A percentile compares a stretch with the other conserved stretches of the same genome.
Conservation (phyloP, 2,888 invertebrate species). For the Tenthredo notha region DNA sequence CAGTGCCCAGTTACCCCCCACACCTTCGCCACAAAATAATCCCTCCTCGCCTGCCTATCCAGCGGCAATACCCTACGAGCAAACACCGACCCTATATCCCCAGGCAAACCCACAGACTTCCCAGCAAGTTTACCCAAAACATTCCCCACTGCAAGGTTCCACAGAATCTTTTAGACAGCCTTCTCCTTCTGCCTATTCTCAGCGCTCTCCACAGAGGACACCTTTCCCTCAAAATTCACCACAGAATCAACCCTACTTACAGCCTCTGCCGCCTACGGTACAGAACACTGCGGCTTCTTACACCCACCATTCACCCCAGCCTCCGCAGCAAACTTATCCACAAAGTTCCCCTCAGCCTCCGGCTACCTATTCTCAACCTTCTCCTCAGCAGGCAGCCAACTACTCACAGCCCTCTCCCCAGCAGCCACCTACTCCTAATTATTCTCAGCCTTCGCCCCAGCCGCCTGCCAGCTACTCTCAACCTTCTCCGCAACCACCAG, state of each 20-base stretch:
- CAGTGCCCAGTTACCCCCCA: constrained; percentile 87
- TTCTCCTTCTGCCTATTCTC: constrained; percentile 65
- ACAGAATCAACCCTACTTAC: constrained; percentile 62
- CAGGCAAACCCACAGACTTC: constrained; percentile 66
- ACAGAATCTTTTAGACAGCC: constrained; percentile 65
- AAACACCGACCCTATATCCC: constrained; percentile 69
- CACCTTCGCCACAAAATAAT: constrained; percentile 82
- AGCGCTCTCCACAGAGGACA: constrained; percentile 66
- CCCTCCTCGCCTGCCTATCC: constrained; percentile 82
- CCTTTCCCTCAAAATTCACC: constrained; percentile 66
- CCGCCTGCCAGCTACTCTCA: constrained; percentile 64
- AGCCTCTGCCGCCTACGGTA: constrained; percentile 57
- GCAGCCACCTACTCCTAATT: constrained; percentile 47
- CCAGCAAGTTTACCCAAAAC: constrained; percentile 71
- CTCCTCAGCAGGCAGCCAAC: constrained; percentile 62
- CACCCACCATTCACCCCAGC: constrained; percentile 68
- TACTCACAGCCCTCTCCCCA: constrained; percentile 48
- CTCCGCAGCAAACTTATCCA: constrained; percentile 65
- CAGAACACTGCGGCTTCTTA: constrained; percentile 68
- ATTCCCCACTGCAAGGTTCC: constrained; percentile 67
- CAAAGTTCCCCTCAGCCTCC: constrained; percentile 67
- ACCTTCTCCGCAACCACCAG: constrained; percentile 57
- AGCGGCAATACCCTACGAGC: constrained; percentile 78
- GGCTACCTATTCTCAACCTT: constrained; percentile 65
- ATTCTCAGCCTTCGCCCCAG: constrained; percentile 54